Conservation (phyloP, 1,140 invertebrate species). For the Achatina immaculata region DNA sequence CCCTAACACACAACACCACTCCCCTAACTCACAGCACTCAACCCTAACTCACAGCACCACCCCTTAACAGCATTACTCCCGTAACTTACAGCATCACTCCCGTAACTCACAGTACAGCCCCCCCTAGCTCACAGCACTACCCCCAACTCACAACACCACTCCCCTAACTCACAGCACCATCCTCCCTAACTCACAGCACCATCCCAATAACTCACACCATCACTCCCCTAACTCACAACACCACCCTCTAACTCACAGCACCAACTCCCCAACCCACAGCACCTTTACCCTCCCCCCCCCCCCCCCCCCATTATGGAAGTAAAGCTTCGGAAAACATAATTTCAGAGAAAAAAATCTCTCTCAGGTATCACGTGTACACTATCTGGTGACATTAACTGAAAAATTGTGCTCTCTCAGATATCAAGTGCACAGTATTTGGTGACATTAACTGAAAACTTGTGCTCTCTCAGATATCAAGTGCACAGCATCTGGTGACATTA, state of each 20-base stretch:
- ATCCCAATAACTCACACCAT: neutral
- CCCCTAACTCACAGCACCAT: neutral
- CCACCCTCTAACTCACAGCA: neutral
- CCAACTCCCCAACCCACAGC: neutral
- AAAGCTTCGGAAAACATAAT: no score
- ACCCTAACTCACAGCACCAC: neutral
- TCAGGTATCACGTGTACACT: no score
- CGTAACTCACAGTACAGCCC: neutral
- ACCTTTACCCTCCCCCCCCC: neutral
- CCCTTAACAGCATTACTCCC: no score
- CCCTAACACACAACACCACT: neutral
- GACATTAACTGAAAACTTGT: no score
- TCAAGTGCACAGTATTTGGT: no score
- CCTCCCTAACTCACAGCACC: neutral
- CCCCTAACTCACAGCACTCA: neutral
- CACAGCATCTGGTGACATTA: no score
- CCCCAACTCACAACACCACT: neutral
- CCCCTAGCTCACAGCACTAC: neutral
- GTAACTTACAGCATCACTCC: neutral
- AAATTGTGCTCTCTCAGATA: no score
- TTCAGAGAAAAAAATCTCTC: no score
- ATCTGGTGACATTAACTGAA: no score
- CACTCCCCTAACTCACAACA: neutral
- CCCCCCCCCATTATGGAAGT: neutral
- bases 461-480: no score